phyloP scores from a whole-genome alignment of 2,113 vertebrate species.

The Athene cunicularia region DNA sequence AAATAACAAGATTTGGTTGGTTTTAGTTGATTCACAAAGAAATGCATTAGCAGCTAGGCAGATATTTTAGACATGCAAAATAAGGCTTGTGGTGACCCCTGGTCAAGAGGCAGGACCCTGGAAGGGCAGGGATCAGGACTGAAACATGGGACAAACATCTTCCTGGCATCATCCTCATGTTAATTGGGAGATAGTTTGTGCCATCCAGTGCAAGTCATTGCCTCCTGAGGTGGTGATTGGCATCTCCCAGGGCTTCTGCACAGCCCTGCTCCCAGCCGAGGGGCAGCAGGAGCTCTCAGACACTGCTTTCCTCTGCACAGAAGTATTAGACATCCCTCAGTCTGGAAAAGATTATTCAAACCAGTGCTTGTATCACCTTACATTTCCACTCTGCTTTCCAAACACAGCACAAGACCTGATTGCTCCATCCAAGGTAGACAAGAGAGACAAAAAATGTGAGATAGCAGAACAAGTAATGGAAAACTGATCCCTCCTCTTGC shows the following conservation, averaged over 20 bases:
- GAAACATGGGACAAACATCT: not conserved
- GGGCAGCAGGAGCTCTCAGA: not conserved
- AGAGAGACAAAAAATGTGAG: constrained; percentile 16
- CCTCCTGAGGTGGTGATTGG: not conserved
- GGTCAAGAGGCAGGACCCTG: not conserved
- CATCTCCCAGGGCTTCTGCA: not conserved
- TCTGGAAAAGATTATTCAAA: constrained; percentile 30
- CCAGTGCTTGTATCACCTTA: constrained; percentile 9
- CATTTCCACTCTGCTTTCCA: constrained; percentile 49
- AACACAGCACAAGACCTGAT: not conserved
- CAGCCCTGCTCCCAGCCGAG: not conserved
- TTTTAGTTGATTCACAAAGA: not conserved
- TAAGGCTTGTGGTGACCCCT: not conserved
- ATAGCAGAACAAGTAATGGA: constrained; percentile 16
- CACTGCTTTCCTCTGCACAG: not conserved
- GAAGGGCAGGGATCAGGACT: not conserved
- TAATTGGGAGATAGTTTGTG: not conserved
- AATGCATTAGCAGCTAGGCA: not conserved
- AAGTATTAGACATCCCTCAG: not conserved
- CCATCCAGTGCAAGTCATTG: not conserved
- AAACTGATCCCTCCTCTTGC: not conserved
- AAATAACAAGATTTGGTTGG: not conserved
- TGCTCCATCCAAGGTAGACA: constrained; percentile 35
- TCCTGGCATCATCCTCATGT: not conserved
- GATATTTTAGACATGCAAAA: not conserved